phyloP scores from a whole-genome alignment of 2,888 invertebrate species.

The Hemaris fuciformis region DNA sequence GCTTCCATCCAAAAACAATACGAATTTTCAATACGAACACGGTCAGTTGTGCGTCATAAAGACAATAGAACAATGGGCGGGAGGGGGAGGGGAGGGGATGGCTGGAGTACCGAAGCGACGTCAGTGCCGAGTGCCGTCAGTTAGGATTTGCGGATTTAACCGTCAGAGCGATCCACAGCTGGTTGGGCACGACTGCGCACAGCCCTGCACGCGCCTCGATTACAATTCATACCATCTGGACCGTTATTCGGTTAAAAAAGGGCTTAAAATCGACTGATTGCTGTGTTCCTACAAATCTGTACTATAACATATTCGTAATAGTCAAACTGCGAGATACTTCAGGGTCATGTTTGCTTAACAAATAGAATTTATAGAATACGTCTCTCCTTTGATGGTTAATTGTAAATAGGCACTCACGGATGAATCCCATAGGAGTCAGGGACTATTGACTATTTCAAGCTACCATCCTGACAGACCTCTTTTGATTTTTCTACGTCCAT shows the following conservation, averaged over 20 bases:
- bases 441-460: no score
- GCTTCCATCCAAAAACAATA: neutral
- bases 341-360: neutral
- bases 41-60: neutral
- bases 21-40: neutral
- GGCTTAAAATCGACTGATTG: no score
- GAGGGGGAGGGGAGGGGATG: neutral
- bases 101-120: neutral
- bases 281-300: no score
- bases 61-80: neutral
- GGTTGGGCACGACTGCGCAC: slow-evolving; percentile 6
- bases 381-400: no score
- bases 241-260: neutral
- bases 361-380: no score
- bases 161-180: slow-evolving; percentile 36
- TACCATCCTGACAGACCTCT: no score
- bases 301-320: no score
- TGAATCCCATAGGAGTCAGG: no score
- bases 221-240: slow-evolving; percentile 3
- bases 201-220: slow-evolving; percentile 15
- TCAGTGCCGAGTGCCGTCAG: slow-evolving; percentile 37
- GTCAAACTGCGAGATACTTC: neutral
- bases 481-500: no score
- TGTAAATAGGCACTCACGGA: no score
- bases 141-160: slow-evolving; percentile 63